Base-by-base conservation (phyloP, 2,888 invertebrate genomes). In the Euzetes globulus region DNA sequence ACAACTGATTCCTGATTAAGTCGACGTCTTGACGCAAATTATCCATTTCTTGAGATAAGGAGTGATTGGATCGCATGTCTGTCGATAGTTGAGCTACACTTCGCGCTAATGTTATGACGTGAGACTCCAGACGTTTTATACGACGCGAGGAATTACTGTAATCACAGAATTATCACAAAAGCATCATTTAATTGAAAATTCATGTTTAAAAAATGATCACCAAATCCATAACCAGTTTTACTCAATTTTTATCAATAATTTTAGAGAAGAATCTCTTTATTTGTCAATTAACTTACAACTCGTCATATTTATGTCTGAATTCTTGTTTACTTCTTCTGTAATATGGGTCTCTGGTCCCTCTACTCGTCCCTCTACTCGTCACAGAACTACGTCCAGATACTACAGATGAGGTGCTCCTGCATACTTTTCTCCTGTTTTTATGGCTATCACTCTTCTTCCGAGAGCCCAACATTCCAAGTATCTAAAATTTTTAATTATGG, bases 51-150 rank as follows among this genome's bases (percentile, higher is more conserved):
- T 91, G 82, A 76, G 81, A 81, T 72, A 77, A 73, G 33, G 91
- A 86, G 82, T 92, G 92, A 81, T 94, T 92, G 0, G 92, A 91
- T 77, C 92, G 84, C 90, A 94, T 91, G 85, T 94, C 94, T 4
- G 91, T 91, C 50, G 93, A 93, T 55, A 94, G 85, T 83, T 94
- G 93, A 19, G 94, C 93, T 27, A 94, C 93, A 68, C 92, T 92
- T 75, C 93, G 85, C 0, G 94, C 94, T 77, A 94, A 84, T 1
- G 94, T 94, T 73, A 94, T 92, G 70, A 94, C 93, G 83, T 94
- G 94, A 0, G 92, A 91, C 83, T 94, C 94, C 78, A 94, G 84
- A 6, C 92, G 86, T 82, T 92, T 92, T 1, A 70, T 9, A 19
- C 70, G 70, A n/a, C 70, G 70, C 17, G 70, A 70, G 7, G 70